These are phyloP conservation scores for Nemopilema nomurai DNA, from an alignment of 30 jellyfish, hydroid and myxozoan species.

Conservation along the genomic window DNA sequence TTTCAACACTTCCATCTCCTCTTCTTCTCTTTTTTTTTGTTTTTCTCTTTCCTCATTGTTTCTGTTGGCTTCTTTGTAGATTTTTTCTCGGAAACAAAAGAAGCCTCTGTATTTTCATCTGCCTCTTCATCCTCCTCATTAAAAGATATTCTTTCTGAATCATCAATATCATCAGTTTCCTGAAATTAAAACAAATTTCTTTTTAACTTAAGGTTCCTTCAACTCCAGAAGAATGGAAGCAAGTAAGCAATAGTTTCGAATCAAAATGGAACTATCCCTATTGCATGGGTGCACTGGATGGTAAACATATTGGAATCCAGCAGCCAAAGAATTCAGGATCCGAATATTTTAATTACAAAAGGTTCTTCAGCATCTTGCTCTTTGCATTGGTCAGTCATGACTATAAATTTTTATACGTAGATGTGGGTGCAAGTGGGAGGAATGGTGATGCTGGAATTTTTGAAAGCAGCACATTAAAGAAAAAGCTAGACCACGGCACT, in stretches of 20 bases:
- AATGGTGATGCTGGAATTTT: slow-evolving; percentile 49
- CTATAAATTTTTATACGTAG: slow-evolving; percentile 28
- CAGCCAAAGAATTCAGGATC: slow-evolving; percentile 11
- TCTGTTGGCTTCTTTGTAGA: slow-evolving; percentile 10
- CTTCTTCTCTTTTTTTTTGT: slow-evolving; percentile 1
- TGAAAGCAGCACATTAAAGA: background rate
- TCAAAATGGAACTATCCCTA: slow-evolving; percentile 37
- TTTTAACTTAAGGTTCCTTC: background rate
- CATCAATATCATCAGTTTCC: background rate
- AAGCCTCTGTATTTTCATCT: background rate
- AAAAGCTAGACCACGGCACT: background rate
- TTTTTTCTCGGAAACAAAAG: background rate
- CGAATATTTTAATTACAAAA: slow-evolving; percentile 17
- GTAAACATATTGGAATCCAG: slow-evolving; percentile 24
- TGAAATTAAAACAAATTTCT: background rate
- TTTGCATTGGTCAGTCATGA: slow-evolving; percentile 4
- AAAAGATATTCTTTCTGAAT: background rate
- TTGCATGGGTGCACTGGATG: slow-evolving; percentile 47
- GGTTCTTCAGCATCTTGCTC: slow-evolving; percentile 17
- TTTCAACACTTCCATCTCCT: slow-evolving; percentile 4
- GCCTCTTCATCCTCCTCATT: slow-evolving; percentile 1
- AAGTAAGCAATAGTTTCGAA: background rate
- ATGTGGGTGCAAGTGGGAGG: slow-evolving; percentile 42
- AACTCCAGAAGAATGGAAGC: slow-evolving; percentile 21
- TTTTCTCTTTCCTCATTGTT: background rate